A percentile compares a stretch with the other conserved stretches of the same genome.
Evolutionary conservation across 2,113 vertebrate species (phyloP).

Genomic region (Miniopterus natalensis): DNA sequence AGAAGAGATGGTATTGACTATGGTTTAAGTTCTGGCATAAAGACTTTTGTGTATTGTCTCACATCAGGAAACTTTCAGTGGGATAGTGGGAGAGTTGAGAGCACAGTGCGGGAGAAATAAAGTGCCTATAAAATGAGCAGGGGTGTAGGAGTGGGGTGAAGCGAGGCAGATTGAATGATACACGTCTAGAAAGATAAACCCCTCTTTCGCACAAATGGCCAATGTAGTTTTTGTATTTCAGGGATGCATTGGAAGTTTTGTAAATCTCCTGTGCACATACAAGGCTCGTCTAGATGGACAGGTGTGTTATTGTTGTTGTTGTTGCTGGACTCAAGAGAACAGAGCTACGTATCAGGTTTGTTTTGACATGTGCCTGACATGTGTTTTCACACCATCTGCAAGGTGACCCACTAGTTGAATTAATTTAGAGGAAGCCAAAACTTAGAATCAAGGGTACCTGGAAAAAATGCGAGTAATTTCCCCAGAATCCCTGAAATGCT

Average conservation of each 20-base stretch:
- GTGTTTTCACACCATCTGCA: background rate
- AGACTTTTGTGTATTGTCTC: background rate
- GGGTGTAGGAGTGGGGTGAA: background rate
- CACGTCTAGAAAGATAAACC: background rate
- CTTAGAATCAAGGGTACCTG: background rate
- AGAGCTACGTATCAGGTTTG: background rate
- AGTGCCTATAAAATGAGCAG: background rate
- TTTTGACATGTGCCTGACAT: background rate
- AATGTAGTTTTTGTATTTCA: background rate
- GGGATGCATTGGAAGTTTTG: background rate
- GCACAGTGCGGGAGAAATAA: background rate
- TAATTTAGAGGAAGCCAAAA: conserved; percentile 1
- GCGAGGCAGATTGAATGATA: background rate
- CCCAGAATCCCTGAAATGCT: background rate
- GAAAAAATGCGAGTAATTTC: background rate
- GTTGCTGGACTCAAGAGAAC: background rate
- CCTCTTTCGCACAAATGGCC: background rate
- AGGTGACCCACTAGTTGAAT: background rate
- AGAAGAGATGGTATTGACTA: background rate
- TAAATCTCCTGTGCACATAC: background rate
- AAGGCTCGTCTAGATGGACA: background rate
- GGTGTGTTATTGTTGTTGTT: background rate
- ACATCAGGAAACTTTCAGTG: background rate
- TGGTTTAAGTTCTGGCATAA: background rate
- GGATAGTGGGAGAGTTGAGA: background rate